Evolutionary conservation across 2,113 vertebrate genomes (phyloP).

Genomic region (Porphyrio hochstetteri): DNA sequence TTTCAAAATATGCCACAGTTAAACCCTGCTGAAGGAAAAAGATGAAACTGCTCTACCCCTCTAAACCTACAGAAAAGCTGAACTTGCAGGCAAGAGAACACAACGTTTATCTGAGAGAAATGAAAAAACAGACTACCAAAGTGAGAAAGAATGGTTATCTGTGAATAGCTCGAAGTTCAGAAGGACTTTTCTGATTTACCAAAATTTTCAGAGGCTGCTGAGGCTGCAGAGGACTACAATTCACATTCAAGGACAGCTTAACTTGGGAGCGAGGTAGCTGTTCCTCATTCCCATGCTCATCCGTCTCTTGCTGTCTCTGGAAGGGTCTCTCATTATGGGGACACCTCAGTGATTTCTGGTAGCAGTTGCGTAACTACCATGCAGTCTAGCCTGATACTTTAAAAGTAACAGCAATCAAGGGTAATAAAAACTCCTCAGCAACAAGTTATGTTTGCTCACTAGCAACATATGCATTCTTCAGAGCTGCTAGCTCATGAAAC

Average conservation of each 20-base stretch:
- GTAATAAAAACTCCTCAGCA: neutral
- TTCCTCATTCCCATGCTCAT: neutral
- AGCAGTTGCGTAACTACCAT: neutral
- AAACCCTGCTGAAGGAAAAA: neutral
- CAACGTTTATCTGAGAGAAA: neutral
- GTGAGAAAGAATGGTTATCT: neutral
- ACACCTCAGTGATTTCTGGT: neutral
- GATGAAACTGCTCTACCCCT: neutral
- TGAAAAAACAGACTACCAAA: neutral
- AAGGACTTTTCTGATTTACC: neutral
- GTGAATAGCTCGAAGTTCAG: neutral
- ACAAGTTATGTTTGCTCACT: neutral
- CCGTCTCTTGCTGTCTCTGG: neutral
- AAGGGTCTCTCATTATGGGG: neutral
- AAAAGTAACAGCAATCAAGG: neutral
- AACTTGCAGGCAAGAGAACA: neutral
- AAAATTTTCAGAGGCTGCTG: constrained; percentile 27
- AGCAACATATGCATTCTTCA: neutral
- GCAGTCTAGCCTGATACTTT: neutral
- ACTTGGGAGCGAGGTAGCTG: neutral
- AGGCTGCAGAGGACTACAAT: neutral
- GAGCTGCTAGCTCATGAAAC: neutral
- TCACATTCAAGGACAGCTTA: neutral
- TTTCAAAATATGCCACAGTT: neutral
- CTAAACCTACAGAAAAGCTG: neutral